A percentile compares a stretch with the other conserved stretches of the same genome.
Conservation (phyloP, 2,888 invertebrate genomes). For the Clivina fossor region DNA sequence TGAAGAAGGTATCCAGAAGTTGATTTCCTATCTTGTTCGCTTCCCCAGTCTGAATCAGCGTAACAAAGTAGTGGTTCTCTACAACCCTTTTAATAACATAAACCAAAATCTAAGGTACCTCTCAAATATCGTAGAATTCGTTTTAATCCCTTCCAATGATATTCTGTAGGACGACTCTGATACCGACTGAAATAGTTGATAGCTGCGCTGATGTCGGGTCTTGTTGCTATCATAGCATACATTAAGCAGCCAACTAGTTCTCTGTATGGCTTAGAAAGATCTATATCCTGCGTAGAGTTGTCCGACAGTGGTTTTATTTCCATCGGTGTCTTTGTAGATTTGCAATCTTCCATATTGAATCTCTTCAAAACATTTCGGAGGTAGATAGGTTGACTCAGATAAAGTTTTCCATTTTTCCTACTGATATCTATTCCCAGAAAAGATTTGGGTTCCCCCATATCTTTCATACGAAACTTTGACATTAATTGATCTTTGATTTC, state of each 20-base stretch:
- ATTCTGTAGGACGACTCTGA: conserved; percentile 9
- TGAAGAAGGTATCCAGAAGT: conserved; percentile 41
- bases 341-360: conserved; percentile 40
- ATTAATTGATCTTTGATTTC: conserved; percentile 23
- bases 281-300: neutral
- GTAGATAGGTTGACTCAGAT: conserved; percentile 37
- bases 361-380: conserved; percentile 36
- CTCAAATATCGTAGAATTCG: conserved; percentile 20
- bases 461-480: conserved; percentile 39
- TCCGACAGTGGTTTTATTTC: conserved; percentile 32
- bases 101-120: conserved; percentile 10
- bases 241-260: conserved; percentile 17
- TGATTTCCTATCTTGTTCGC: conserved; percentile 39
- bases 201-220: conserved; percentile 10
- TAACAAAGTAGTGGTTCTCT: conserved; percentile 28
- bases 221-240: conserved; percentile 10
- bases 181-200: conserved; percentile 10
- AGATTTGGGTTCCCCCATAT: conserved; percentile 35
- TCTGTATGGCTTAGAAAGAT: neutral
- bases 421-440: conserved; percentile 40
- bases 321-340: conserved; percentile 38
- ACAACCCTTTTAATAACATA: conserved; percentile 9
- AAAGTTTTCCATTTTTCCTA: conserved; percentile 29
- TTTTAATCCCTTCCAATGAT: conserved; percentile 21
- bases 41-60: conserved; percentile 41